Base-by-base conservation (phyloP, 2,888 invertebrate genomes). In the Sinotaia quadrata region DNA sequence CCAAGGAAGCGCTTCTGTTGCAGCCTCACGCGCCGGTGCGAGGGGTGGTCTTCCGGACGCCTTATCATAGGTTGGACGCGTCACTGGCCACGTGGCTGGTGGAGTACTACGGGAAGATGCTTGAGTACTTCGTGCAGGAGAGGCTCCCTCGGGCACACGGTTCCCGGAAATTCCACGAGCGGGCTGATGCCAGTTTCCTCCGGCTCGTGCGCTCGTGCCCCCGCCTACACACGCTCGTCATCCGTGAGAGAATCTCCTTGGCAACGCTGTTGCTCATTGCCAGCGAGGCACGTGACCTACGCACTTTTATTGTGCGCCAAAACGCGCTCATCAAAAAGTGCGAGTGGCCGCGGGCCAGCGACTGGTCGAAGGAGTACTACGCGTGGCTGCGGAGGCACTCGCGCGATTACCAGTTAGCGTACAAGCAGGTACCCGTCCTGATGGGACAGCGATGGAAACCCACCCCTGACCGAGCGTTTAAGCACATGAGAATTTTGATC, bases 241-340 rank as follows among this genome's bases (percentile, higher is more conserved):
- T 88, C 15, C 91, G 93, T 8, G 94, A 95, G 85, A 91, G 93
- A 80, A 91, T 95, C 68, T 94, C 94, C 4, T 94, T 94, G 2
- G 91, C 93, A 0, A 94, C 94, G 0, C 90, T 94, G 21, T 87
- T 95, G 51, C 89, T 94, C 18, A 89, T 94, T 52, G 93, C 92
- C 0, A 91, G 91, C 2, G 92, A 92, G 0, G 10, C 5, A 12
- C 91, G 91, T 79, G 91, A 91, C 75, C 87, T 94, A 66, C 90
- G 90, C 27, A 89, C 90, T 65, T 88, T 94, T 2, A 89, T 92
- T 75, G 91, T 95, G 0, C 89, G 95, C 52, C 90, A 92, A 59
- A 93, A 94, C 82, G 94, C 92, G 0, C 91, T 94, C 12, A 90
- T 95, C 90, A 92, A 85, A 71, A 81, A 85, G 72, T 84, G 84